Conservation (phyloP, 1,140 invertebrate species). For the Drosophila rhopaloa region DNA sequence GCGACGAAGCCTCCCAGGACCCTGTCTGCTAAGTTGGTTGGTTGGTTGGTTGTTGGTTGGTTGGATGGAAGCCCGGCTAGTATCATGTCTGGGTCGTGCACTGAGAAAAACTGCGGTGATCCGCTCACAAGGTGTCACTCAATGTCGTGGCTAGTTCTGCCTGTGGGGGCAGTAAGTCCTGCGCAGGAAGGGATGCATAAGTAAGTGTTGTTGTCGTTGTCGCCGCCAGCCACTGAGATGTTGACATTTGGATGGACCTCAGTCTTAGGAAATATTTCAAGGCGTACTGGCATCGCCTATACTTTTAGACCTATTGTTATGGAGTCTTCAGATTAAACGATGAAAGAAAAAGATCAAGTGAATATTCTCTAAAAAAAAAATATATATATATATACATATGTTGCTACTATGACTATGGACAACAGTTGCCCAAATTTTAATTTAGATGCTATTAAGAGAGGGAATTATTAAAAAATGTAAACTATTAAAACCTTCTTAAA, state of each 20-base stretch:
- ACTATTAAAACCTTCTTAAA: no score
- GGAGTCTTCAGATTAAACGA: no score
- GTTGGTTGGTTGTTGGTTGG: conserved; percentile 13
- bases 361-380: no score
- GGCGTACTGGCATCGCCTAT: no score
- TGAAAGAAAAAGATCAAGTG: no score
- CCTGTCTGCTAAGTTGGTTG: conserved; percentile 6
- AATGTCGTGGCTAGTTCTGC: conserved; percentile 36
- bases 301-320: no score
- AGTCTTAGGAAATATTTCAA: not conserved
- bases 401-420: no score
- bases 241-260: conserved; percentile 5
- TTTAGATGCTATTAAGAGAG: no score
- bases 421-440: no score
- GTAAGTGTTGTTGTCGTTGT: conserved; percentile 64
- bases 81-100: conserved; percentile 39
- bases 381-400: no score
- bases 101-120: conserved; percentile 36
- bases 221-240: conserved; percentile 14
- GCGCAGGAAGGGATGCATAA: conserved; percentile 31
- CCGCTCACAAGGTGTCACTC: conserved; percentile 46
- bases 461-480: no score
- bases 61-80: conserved; percentile 31
- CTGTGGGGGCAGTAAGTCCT: conserved; percentile 38
- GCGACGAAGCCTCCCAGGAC: conserved; percentile 50